Percentiles rank a stretch among this genome's conserved stretches.
Evolutionary conservation across 2,888 invertebrate genomes (phyloP).

Genomic region (Spialia ferax): DNA sequence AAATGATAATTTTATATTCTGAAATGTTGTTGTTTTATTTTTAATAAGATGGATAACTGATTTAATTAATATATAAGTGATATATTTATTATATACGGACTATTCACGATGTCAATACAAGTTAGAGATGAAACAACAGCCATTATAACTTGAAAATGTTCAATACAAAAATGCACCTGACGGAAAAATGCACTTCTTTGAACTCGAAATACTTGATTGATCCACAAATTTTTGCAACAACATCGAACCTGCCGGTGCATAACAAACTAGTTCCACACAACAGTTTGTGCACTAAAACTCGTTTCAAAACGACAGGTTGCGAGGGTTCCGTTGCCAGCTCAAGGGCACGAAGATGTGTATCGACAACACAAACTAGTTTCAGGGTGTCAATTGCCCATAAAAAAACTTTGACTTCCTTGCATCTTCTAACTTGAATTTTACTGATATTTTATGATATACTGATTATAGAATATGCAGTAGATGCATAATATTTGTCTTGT

Average conservation of each 20-base stretch:
- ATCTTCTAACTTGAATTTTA: too few relatives aligned
- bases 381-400: background rate
- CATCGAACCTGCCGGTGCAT: background rate
- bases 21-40: background rate
- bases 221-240: background rate
- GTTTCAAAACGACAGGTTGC: constrained; percentile 14
- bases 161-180: constrained; percentile 1
- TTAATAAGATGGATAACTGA: background rate
- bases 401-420: background rate
- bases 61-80: background rate
- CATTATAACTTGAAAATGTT: background rate
- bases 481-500: too few relatives aligned
- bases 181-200: background rate
- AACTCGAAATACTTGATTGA: background rate
- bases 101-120: background rate
- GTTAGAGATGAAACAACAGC: background rate
- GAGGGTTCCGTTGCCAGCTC: constrained; percentile 10
- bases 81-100: background rate
- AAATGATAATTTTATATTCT: background rate
- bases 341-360: background rate
- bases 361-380: background rate
- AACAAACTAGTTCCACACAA: constrained; percentile 5
- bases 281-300: background rate
- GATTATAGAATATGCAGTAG: too few relatives aligned
- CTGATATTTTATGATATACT: too few relatives aligned